Conservation (phyloP, 2,113 vertebrate genomes). For the Brienomyrus longianalis region DNA sequence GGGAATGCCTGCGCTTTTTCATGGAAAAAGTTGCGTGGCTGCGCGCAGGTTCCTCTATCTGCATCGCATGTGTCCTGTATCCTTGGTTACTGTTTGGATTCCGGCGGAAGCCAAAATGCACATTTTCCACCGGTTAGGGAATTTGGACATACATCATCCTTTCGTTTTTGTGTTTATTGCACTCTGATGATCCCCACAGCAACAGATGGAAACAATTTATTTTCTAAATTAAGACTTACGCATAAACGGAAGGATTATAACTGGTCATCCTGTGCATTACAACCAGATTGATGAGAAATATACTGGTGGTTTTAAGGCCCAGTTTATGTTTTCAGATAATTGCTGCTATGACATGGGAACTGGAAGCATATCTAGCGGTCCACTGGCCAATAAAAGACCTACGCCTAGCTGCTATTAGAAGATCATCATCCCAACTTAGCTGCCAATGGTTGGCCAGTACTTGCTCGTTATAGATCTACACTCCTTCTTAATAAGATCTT, state of each 20-base stretch:
- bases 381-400: neutral
- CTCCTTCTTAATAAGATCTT: neutral
- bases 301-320: neutral
- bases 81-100: conserved; percentile 9
- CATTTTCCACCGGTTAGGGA: neutral
- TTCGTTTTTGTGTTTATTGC: neutral
- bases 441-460: neutral
- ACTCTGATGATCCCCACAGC: neutral
- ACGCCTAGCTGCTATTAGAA: neutral
- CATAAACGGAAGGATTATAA: neutral
- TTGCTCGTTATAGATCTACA: neutral
- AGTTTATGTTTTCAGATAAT: neutral
- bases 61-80: neutral
- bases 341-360: neutral
- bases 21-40: neutral
- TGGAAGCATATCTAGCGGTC: neutral
- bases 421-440: neutral
- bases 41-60: neutral
- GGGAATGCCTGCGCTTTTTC: neutral
- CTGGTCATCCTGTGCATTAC: neutral
- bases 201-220: neutral
- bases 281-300: neutral
- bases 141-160: neutral
- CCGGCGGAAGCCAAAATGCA: neutral
- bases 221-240: neutral